Evolutionary conservation across 2,113 vertebrate species (phyloP).

Genomic region (Oceanodroma tethys): DNA sequence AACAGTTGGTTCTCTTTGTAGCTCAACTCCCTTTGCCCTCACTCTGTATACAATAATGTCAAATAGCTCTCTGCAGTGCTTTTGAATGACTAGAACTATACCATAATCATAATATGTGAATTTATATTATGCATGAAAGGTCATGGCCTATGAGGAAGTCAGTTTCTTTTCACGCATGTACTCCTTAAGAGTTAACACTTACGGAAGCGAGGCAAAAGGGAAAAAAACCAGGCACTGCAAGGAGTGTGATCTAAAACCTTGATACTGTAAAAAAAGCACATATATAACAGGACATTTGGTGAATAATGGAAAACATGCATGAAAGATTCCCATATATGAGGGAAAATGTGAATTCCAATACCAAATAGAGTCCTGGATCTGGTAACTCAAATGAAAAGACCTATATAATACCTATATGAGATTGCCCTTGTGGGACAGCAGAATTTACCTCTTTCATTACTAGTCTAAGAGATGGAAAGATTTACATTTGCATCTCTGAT

Average conservation of each 20-base stretch:
- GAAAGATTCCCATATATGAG: neutral
- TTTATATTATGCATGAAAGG: slow-evolving; percentile 44
- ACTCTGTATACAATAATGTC: slow-evolving; percentile 42
- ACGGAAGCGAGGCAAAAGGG: neutral
- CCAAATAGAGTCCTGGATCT: neutral
- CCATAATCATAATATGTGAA: slow-evolving; percentile 35
- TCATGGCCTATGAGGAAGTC: neutral
- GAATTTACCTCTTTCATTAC: neutral
- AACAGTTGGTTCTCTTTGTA: slow-evolving; percentile 58
- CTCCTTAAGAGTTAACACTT: neutral
- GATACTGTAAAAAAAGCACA: neutral
- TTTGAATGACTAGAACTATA: neutral
- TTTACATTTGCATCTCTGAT: neutral
- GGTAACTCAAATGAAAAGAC: neutral
- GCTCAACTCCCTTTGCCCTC: slow-evolving; percentile 33
- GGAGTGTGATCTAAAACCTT: neutral
- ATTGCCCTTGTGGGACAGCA: neutral
- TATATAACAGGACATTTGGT: neutral
- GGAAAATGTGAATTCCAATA: neutral
- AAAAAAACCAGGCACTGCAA: neutral
- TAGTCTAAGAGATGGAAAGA: neutral
- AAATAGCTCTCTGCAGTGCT: slow-evolving; percentile 33
- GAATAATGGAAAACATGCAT: neutral
- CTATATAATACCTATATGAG: neutral
- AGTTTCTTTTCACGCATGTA: slow-evolving; percentile 14